These are phyloP conservation scores for Pimephales promelas DNA, from an alignment of 2,113 vertebrate genomes.

Conservation along the genomic window DNA sequence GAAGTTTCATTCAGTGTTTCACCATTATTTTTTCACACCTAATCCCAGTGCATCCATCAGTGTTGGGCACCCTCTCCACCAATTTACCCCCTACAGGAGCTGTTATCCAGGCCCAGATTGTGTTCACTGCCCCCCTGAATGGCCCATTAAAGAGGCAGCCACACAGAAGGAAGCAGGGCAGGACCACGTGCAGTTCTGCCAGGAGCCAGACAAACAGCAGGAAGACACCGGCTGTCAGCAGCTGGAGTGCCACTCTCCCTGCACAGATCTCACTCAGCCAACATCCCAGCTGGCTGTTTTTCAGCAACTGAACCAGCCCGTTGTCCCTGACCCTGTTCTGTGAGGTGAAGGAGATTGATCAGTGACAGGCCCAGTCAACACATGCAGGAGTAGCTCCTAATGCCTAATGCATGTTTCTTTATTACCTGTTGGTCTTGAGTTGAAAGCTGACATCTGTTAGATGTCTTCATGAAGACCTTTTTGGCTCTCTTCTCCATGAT, in stretches of 20 bases:
- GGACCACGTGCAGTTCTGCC: conserved; percentile 47
- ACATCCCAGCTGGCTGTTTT: neutral
- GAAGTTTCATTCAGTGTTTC: neutral
- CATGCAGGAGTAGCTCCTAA: neutral
- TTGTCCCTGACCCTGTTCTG: neutral
- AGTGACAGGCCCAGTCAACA: neutral
- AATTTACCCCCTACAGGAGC: neutral
- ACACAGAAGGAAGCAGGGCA: conserved; percentile 59
- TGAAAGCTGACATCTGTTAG: neutral
- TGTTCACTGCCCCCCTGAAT: conserved; percentile 2
- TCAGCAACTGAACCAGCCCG: conserved; percentile 20
- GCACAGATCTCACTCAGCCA: conserved; percentile 5
- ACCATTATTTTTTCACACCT: neutral
- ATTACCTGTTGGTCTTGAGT: conserved; percentile 28
- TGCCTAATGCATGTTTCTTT: conserved; percentile 7
- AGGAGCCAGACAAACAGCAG: conserved; percentile 53
- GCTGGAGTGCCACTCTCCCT: conserved; percentile 1
- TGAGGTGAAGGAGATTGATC: neutral
- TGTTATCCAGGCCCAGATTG: conserved; percentile 3
- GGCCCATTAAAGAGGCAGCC: conserved; percentile 42
- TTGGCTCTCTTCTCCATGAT: conserved; percentile 21
- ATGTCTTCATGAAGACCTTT: neutral
- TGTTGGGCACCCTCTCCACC: neutral
- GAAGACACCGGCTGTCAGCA: conserved; percentile 52
- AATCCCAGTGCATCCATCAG: neutral